phyloP scores from a whole-genome alignment of 1,140 invertebrate species.

The Diorhabda sublineata region DNA sequence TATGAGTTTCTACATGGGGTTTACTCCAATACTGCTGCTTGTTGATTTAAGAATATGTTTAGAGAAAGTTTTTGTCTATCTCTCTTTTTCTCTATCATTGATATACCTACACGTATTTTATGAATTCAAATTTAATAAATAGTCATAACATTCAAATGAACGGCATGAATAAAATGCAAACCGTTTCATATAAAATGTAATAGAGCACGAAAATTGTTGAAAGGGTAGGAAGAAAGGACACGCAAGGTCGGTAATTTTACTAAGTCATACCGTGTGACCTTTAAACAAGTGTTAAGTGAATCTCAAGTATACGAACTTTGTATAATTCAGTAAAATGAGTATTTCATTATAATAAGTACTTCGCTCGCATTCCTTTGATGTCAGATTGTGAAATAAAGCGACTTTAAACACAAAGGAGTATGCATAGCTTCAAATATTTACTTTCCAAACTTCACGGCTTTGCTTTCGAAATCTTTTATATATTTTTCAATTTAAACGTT shows the following conservation, averaged over 20 bases:
- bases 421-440: neutral
- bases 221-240: neutral
- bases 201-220: too few relatives aligned
- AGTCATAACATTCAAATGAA: too few relatives aligned
- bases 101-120: too few relatives aligned
- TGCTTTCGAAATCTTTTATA: too few relatives aligned
- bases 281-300: slow-evolving; percentile 1
- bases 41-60: neutral
- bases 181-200: too few relatives aligned
- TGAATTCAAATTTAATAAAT: too few relatives aligned
- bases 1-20: neutral
- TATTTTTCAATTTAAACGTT: too few relatives aligned
- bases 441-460: neutral
- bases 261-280: neutral
- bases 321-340: neutral
- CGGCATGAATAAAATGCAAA: too few relatives aligned
- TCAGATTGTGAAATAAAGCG: neutral
- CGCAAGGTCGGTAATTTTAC: neutral
- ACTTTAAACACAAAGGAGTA: neutral
- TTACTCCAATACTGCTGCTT: neutral
- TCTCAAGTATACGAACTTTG: neutral
- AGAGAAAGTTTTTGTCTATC: neutral
- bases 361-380: slow-evolving; percentile 1
- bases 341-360: slow-evolving; percentile 1
- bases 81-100: too few relatives aligned